Percentiles rank a stretch among this genome's conserved stretches.
Conservation (phyloP, 2,888 invertebrate species). For the Sesia bembeciformis region DNA sequence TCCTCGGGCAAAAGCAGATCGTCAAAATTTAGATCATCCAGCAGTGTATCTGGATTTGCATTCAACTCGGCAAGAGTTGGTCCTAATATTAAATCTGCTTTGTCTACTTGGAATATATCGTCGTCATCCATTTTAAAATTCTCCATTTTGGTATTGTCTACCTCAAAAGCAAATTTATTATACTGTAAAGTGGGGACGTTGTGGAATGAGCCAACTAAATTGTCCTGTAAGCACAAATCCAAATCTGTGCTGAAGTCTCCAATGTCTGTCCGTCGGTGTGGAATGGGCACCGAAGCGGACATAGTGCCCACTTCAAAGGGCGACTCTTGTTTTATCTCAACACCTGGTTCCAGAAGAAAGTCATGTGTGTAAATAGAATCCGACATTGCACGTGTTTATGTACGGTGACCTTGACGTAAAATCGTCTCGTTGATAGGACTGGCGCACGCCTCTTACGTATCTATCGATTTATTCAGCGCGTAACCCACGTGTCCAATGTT, state of each 20-base stretch:
- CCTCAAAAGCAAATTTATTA: constrained; percentile 52
- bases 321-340: constrained; percentile 78
- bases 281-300: constrained; percentile 79
- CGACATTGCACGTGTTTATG: constrained; percentile 76
- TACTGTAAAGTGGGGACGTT: constrained; percentile 51
- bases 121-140: constrained; percentile 89
- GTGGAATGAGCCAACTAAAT: constrained; percentile 49
- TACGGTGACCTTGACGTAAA: constrained; percentile 65
- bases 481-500: constrained; percentile 61
- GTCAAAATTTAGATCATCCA: constrained; percentile 90
- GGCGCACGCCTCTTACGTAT: constrained; percentile 64
- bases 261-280: constrained; percentile 62
- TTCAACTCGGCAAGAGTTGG: constrained; percentile 90
- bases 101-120: constrained; percentile 91
- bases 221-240: constrained; percentile 72
- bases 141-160: constrained; percentile 69
- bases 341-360: constrained; percentile 76
- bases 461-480: constrained; percentile 61
- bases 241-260: constrained; percentile 73
- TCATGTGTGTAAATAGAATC: constrained; percentile 77
- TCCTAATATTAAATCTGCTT: constrained; percentile 87
- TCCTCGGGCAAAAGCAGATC: constrained; percentile 85
- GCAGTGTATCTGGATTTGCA: constrained; percentile 86
- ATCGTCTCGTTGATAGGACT: constrained; percentile 66
- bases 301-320: constrained; percentile 55